Base-by-base conservation (phyloP, 1,140 invertebrate species). In the Caenorhabditis brenneri region DNA sequence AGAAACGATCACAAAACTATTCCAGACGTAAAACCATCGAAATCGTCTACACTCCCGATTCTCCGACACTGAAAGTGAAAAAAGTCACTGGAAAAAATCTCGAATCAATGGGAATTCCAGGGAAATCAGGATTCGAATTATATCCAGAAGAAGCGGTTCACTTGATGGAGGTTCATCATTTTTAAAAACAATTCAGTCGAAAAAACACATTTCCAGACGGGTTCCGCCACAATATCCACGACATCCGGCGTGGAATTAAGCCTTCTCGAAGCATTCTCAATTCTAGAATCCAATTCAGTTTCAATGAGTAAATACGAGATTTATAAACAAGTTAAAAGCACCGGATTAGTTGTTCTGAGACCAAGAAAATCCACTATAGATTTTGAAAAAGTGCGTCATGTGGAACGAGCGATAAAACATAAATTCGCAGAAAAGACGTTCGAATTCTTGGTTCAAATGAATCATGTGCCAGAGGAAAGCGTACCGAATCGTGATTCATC, bases 101-200 rank as follows among this genome's bases (percentile, higher is more conserved):
- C 65, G 82, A 53, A 39, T 82, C 86, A 69, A 85, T 87, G 83
- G 87, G 87, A 36, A 51, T 82, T n/a, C 80, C 69, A 12, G 48
- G 55, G 42, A 33, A 39, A 33, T 33, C 48, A 31, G 83, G 69
- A 24, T 80, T 88, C 36, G 74, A 82, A 48, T n/a, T 87, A 19
- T 74, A 16, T 22, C 81, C 85, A 24, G 87, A 87, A 78, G 87
- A 87, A 74, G 84, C 83, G 15, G 65, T 88, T 36, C 88, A 84
- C 51, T 36, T 87, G 53, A 79, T 85, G 33, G 87, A 87, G 78
- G 49, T 87, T 19, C 58, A 65, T n/a, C n/a, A n/a, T n/a, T n/a
- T n/a, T n/a, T n/a, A n/a, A n/a, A n/a, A n/a, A n/a, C n/a, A n/a
- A n/a, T n/a, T n/a, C n/a, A n/a, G n/a, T n/a, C n/a, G n/a, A n/a